Percentiles rank a stretch among this genome's conserved stretches.
phyloP scores from a whole-genome alignment of 2,113 vertebrate species.

The Aplodontia rufa region DNA sequence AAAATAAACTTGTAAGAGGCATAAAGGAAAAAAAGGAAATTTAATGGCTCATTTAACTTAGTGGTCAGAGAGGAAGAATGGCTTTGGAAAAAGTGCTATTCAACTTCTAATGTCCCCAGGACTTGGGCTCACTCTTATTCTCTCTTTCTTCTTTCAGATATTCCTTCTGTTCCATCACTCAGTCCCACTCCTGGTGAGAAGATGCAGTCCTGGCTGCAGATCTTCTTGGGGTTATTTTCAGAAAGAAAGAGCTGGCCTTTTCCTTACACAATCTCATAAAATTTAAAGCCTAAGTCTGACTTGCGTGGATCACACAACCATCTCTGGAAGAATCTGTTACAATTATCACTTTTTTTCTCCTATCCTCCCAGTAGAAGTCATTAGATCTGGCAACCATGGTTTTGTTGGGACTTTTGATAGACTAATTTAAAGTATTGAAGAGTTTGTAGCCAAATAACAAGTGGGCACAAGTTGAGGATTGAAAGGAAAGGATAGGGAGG shows the following conservation, averaged over 20 bases:
- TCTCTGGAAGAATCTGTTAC: background rate
- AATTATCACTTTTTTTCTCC: background rate
- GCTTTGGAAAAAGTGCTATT: background rate
- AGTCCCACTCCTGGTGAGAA: background rate
- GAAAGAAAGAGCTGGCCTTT: background rate
- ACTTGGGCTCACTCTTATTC: background rate
- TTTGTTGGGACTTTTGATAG: background rate
- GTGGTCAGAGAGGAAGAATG: background rate
- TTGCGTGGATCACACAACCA: background rate
- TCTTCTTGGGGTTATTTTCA: background rate
- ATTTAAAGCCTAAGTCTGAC: background rate
- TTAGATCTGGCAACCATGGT: background rate
- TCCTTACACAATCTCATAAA: background rate
- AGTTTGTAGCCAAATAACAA: background rate
- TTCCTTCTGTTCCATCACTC: background rate
- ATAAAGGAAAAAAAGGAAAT: constrained; percentile 14
- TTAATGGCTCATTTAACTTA: constrained; percentile 44
- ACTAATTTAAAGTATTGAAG: background rate
- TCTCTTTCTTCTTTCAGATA: background rate
- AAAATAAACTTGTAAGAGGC: background rate
- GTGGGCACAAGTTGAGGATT: background rate
- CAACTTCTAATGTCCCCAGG: background rate
- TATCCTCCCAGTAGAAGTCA: background rate
- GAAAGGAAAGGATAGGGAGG: background rate
- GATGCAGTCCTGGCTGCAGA: background rate